Conservation (phyloP, 92 coral and sea anemone genomes). For the Siderastrea siderea region DNA sequence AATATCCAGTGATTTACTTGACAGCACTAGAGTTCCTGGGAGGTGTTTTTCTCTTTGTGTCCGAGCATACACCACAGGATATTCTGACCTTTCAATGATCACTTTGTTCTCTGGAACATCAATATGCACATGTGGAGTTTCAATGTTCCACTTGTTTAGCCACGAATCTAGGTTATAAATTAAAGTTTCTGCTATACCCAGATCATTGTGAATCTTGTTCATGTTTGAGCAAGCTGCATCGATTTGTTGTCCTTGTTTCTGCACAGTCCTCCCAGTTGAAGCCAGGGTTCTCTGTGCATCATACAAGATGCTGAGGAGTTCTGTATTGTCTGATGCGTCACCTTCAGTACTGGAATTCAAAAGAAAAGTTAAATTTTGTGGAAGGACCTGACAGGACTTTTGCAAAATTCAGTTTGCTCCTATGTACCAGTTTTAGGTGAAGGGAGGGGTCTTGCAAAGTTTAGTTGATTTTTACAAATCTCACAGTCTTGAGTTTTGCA, state of each 20-base stretch:
- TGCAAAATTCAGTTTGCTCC: too few relatives aligned
- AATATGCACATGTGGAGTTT: slow-evolving; percentile 63
- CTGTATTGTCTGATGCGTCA: slow-evolving; percentile 26
- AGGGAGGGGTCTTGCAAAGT: too few relatives aligned
- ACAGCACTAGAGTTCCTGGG: slow-evolving; percentile 83
- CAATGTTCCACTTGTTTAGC: slow-evolving; percentile 85
- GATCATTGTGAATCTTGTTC: slow-evolving; percentile 93
- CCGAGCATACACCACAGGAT: slow-evolving; percentile 80
- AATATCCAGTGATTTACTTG: slow-evolving; percentile 71
- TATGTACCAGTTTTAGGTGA: too few relatives aligned
- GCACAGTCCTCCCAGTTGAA: slow-evolving; percentile 77
- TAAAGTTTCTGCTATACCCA: slow-evolving; percentile 90
- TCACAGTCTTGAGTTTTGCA: too few relatives aligned
- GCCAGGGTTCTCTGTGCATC: slow-evolving; percentile 87
- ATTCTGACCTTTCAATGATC: slow-evolving; percentile 75
- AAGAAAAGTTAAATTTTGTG: background rate
- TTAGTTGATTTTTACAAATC: too few relatives aligned
- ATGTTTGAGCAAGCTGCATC: slow-evolving; percentile 86
- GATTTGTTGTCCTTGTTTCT: slow-evolving; percentile 93
- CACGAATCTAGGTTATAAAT: slow-evolving; percentile 89
- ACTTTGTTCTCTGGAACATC: slow-evolving; percentile 63
- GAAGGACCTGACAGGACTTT: too few relatives aligned
- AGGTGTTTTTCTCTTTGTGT: slow-evolving; percentile 69
- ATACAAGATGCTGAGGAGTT: slow-evolving; percentile 72
- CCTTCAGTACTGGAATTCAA: background rate